Conservation (phyloP, 2,113 vertebrate genomes). For the Probosciger aterrimus region DNA sequence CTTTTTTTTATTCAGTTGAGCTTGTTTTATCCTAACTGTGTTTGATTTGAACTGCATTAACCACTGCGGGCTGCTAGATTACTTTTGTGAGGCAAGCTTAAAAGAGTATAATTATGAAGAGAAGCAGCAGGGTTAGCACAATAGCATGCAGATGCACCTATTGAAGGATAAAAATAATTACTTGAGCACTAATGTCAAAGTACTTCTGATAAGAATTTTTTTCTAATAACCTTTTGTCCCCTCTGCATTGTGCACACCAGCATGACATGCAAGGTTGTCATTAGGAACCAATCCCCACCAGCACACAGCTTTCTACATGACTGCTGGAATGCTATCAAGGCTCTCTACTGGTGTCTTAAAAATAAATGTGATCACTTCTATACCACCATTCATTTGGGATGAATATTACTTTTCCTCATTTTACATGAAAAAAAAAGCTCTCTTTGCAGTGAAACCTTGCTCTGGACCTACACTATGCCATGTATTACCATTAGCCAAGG, state of each 20-base stretch:
- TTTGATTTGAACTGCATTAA: conserved; percentile 59
- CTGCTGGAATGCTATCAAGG: background rate
- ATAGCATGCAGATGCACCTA: conserved; percentile 61
- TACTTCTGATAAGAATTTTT: conserved; percentile 35
- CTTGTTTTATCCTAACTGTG: background rate
- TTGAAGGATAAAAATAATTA: conserved; percentile 73
- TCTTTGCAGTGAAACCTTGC: background rate
- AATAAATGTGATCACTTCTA: background rate
- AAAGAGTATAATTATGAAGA: conserved; percentile 64
- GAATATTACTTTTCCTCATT: background rate
- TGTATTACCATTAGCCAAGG: background rate
- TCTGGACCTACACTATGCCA: fast-evolving
- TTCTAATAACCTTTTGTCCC: conserved; percentile 34
- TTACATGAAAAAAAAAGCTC: background rate
- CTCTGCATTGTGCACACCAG: background rate
- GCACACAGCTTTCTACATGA: background rate
- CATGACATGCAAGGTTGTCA: background rate
- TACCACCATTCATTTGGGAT: background rate
- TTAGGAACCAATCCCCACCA: background rate
- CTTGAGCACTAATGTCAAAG: conserved; percentile 56
- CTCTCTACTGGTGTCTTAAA: background rate
- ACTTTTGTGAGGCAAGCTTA: conserved; percentile 57
- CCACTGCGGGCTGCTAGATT: conserved; percentile 51
- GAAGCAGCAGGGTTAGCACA: conserved; percentile 47
- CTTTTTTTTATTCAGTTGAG: background rate